Base-by-base conservation (phyloP, 2,888 invertebrate species). In the Drosophila putrida region DNA sequence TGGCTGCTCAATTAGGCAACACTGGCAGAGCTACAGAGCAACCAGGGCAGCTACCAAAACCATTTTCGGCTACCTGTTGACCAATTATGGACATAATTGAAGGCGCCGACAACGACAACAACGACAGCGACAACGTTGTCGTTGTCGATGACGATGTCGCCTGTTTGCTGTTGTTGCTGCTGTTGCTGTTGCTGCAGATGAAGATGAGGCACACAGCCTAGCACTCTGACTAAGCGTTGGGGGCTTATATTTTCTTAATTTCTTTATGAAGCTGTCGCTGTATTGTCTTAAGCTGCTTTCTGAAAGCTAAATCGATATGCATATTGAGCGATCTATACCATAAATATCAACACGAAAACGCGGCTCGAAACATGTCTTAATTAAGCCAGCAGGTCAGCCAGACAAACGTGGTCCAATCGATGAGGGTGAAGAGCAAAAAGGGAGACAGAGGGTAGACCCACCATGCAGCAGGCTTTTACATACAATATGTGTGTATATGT, bases 51-150 rank as follows among this genome's bases (percentile, higher is more conserved):
- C 58, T 25, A 44, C 79, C 70, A 64, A 78, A 80, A 55, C 82
- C 88, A 75, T 84, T 84, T 84, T 87, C 67, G 83, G 89, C 83
- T 84, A 84, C 83, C 83, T 84, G 83, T 84, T 84, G 84, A 70
- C 89, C 83, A 83, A 83, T 83, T 83, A 83, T 83, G 89, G 88
- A 60, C 88, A 83, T 83, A 84, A 84, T 89, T 87, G 83, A 84
- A 84, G 85, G 67, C 78, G 69, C 63, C 66, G 83, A 60, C 82
- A 75, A 66, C 57, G 39, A 69, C 80, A 72, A 63, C 64, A 51
- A 43, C 53, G 28, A 27, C 41, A 50, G n/a, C 54, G 35, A 11
- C 6, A 15, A 20, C 31, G 35, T 38, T 35, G 43, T 35, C 43
- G 41, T 11, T 25, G 33, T 31, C 55, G 62, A 67, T 67, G 75